Evolutionary conservation across 2,888 invertebrate species (phyloP), one percentile per base, ranked within the genome.

Genomic region (Melinaea menophilus): DNA sequence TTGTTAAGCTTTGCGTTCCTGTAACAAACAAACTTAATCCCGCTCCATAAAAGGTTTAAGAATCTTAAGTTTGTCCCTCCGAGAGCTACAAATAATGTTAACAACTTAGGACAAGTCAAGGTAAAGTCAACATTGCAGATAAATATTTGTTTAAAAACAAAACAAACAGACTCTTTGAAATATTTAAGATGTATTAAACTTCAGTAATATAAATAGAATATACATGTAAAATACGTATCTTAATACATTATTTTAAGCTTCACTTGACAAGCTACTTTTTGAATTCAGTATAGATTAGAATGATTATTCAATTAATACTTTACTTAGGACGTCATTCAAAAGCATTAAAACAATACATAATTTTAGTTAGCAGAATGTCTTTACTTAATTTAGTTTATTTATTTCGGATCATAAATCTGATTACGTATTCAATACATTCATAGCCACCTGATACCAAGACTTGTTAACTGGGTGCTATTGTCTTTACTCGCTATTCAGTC

Each of bases 1-100:
- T 56, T 59, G 57, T 55, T 55, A 34, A 56, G 58, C 60, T 59
- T 56, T 35, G 55, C 51, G 31, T 51, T 51, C 11, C 55, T 59
- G 62, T 70, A 71, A 72, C 72, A 71, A 71, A 70, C 70, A 68
- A 66, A 66, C 63, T 73, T 73, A 71, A 71, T 72, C 65, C 69
- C 59, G 59, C 35, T 48, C 74, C 72, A 69, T 79, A 77, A 76
- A 80, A 71, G 80, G 78, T 57, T 22, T 59, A 51, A 66, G 66
- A 71, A 73, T 66, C 70, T 74, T 74, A 74, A 73, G 71, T 70
- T 68, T 69, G 73, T 67, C 71, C 73, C 62, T 64, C 61, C 55
- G 62, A 61, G 55, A 58, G 70, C 73, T 78, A 79, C 80, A 82
- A 84, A 79, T 73, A 75, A 70, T 75, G 75, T 76, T 81, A 80